Conservation (phyloP, 2,113 vertebrate species). For the Solea solea region DNA sequence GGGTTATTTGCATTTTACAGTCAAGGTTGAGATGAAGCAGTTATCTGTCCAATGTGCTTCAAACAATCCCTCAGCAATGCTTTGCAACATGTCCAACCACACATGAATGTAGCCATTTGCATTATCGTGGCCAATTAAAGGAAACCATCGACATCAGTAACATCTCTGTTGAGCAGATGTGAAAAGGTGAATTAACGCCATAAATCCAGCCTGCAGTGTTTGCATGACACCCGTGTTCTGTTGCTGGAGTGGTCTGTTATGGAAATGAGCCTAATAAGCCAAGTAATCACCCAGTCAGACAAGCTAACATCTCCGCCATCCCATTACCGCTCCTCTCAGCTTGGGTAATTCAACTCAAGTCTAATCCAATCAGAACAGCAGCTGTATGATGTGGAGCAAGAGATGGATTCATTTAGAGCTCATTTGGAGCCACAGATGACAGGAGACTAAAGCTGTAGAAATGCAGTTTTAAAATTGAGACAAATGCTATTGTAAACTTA, state of each 20-base stretch:
- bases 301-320: conserved; percentile 40
- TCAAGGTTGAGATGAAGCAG: conserved; percentile 68
- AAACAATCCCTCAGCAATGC: conserved; percentile 27
- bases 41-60: conserved; percentile 34
- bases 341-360: conserved; percentile 56
- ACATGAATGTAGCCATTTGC: background rate
- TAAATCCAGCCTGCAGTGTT: background rate
- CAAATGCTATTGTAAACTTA: background rate
- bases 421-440: conserved; percentile 37
- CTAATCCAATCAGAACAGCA: conserved; percentile 65
- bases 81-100: background rate
- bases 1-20: conserved; percentile 7
- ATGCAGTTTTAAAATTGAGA: conserved; percentile 13
- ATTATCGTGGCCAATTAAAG: background rate
- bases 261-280: conserved; percentile 60
- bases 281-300: conserved; percentile 69
- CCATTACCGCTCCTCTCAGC: conserved; percentile 61
- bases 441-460: conserved; percentile 4
- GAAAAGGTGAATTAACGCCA: background rate
- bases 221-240: conserved; percentile 1
- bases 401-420: conserved; percentile 49
- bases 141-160: background rate
- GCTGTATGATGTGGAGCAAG: conserved; percentile 45
- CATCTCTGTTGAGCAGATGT: conserved; percentile 2
- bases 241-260: conserved; percentile 21